Base-by-base conservation (phyloP, 1,140 invertebrate species). In the Neocloeon triangulifer region DNA sequence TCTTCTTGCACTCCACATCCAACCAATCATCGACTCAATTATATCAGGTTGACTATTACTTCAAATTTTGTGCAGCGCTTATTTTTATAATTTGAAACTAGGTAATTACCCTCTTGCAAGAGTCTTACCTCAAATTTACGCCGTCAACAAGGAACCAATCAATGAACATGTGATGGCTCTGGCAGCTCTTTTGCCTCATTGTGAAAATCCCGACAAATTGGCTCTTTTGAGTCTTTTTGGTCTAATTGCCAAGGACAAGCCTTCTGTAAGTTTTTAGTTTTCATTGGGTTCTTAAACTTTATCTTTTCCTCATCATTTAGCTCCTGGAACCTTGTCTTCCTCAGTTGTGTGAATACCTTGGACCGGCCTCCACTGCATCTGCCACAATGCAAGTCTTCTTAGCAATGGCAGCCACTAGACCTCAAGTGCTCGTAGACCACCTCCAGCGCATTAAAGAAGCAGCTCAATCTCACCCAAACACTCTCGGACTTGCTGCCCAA, bases 11-110 rank as follows among this genome's bases (percentile, higher is more conserved):
- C 65, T 74, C 30, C 79, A 89, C 56, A 73, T 86, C 32, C 71
- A 86, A 37, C 72, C 79, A 4, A 85, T 92, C 25, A 79, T 92
- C 52, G 73, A 79, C 46, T 85, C 77, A 36, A 78, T 89, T 33
- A 72, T 86, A 43, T 69, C 76, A 46, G 80, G 77, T 77, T 48
- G 44, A 41, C 39, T 13, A n/a, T n/a, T n/a, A n/a, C n/a, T n/a
- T n/a, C n/a, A n/a, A n/a, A n/a, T n/a, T n/a, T n/a, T n/a, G n/a
- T n/a, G n/a, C n/a, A n/a, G n/a, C n/a, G n/a, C n/a, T n/a, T n/a
- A n/a, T n/a, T n/a, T n/a, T n/a, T n/a, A n/a, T n/a, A n/a, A n/a
- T n/a, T n/a, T n/a, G n/a, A n/a, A n/a, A n/a, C n/a, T 42, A 80
- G 75, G 70, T 32, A 89, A 91, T 54, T 84, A 84, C 49, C 68